These are phyloP conservation scores for Balanococcus diminutus DNA, from an alignment of 2,888 invertebrate genomes.

Conservation along the genomic window DNA sequence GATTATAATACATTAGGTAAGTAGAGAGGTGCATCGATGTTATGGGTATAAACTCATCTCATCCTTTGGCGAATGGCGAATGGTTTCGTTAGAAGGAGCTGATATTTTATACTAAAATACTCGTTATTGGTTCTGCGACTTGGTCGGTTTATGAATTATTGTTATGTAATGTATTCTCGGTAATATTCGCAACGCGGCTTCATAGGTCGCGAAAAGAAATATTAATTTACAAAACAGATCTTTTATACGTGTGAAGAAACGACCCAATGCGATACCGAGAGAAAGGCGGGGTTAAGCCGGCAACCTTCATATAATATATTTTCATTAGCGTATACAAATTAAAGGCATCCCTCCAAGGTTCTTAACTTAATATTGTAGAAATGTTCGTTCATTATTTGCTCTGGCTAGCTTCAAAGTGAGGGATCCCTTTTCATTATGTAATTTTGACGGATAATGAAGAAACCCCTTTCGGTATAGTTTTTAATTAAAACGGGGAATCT, in stretches of 20 bases:
- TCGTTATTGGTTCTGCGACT: neutral
- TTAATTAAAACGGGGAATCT: slow-evolving; percentile 30
- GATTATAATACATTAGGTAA: neutral
- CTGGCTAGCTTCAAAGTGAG: slow-evolving; percentile 42
- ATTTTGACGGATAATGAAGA: slow-evolving; percentile 32
- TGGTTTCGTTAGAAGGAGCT: neutral
- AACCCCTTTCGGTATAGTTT: slow-evolving; percentile 22
- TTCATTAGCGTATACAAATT: slow-evolving; percentile 42
- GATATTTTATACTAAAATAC: neutral
- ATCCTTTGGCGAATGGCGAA: too few species aligned
- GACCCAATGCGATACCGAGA: neutral
- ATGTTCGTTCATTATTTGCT: slow-evolving; percentile 38
- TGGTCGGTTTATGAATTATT: neutral
- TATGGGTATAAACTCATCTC: too few species aligned
- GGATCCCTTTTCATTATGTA: slow-evolving; percentile 35
- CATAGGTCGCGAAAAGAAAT: neutral
- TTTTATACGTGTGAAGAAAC: slow-evolving; percentile 7
- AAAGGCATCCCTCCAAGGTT: slow-evolving; percentile 38
- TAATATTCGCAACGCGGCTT: neutral
- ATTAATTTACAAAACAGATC: slow-evolving; percentile 3
- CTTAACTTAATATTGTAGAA: slow-evolving; percentile 38
- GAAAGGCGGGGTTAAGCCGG: neutral
- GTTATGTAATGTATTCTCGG: neutral
- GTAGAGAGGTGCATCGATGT: too few species aligned
- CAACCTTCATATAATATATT: slow-evolving; percentile 38